Conservation (phyloP, 2,113 vertebrate species). For the Grallaria varia region DNA sequence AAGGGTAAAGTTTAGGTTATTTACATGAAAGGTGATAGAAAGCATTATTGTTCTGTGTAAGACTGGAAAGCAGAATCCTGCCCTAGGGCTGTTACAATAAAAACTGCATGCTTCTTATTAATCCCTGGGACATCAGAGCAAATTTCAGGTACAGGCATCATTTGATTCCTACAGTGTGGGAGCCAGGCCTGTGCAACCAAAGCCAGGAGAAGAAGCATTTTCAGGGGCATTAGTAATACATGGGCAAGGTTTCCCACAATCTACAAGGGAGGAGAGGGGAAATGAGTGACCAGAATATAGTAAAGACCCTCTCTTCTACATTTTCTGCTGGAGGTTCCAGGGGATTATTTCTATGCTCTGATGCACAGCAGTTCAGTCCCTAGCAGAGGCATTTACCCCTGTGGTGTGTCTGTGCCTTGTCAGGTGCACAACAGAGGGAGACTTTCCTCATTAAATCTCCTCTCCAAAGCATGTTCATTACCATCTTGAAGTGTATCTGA, state of each 20-base stretch:
- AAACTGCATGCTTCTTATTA: background rate
- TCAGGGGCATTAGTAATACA: background rate
- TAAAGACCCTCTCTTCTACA: background rate
- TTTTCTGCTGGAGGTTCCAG: background rate
- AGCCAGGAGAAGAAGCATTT: background rate
- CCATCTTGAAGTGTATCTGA: background rate
- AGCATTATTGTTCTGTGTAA: background rate
- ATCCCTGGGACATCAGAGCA: background rate
- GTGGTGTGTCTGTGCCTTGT: background rate
- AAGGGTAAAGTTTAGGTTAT: background rate
- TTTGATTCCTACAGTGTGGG: background rate
- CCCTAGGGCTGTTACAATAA: background rate
- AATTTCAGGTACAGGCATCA: background rate
- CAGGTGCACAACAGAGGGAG: background rate
- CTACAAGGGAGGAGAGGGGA: background rate
- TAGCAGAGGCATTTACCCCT: background rate
- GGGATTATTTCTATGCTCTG: background rate
- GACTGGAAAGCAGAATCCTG: background rate
- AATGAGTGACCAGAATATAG: background rate
- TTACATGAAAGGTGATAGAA: background rate
- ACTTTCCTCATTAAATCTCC: background rate
- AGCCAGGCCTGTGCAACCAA: background rate
- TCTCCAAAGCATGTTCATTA: background rate
- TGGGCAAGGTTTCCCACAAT: background rate
- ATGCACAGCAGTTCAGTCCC: background rate